Percentiles rank a stretch among this genome's conserved stretches.
phyloP scores from a whole-genome alignment of 2,888 invertebrate species.

The Hartigia nigra region DNA sequence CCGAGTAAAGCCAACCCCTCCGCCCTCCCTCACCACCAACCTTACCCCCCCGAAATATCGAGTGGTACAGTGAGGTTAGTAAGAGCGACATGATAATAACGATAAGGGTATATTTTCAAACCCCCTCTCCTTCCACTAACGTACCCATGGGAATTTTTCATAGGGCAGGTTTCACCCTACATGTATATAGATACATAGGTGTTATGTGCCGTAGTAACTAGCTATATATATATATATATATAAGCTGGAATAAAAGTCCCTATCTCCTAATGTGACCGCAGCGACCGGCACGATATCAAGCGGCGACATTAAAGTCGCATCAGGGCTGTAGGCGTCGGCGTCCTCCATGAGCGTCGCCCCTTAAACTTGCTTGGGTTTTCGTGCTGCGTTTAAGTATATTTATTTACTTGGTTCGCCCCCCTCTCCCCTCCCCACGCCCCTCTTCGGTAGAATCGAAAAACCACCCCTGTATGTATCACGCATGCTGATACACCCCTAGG shows the following conservation, averaged over 20 bases:
- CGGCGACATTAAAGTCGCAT: conserved; percentile 13
- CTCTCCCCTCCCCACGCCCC: not conserved
- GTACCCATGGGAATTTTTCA: not conserved
- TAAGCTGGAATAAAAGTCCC: not conserved
- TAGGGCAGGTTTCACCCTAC: not conserved
- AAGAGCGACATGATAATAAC: not conserved
- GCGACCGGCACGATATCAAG: not conserved
- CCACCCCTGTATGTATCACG: not conserved
- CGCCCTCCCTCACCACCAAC: too few relatives aligned
- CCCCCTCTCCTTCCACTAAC: not conserved
- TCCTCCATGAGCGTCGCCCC: not conserved
- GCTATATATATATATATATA: not conserved
- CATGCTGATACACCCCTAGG: not conserved
- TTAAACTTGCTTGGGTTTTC: not conserved
- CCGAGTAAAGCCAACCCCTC: not conserved
- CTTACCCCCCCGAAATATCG: not conserved
- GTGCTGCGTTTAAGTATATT: not conserved
- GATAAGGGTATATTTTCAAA: not conserved
- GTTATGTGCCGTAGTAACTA: not conserved
- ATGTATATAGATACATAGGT: not conserved
- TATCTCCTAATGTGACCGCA: conserved; percentile 1
- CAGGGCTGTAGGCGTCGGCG: conserved; percentile 6
- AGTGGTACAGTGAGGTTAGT: not conserved
- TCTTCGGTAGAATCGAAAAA: not conserved
- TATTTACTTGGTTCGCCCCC: too few relatives aligned